phyloP scores from a whole-genome alignment of 1,140 invertebrate genomes.

The Halesus radiatus region DNA sequence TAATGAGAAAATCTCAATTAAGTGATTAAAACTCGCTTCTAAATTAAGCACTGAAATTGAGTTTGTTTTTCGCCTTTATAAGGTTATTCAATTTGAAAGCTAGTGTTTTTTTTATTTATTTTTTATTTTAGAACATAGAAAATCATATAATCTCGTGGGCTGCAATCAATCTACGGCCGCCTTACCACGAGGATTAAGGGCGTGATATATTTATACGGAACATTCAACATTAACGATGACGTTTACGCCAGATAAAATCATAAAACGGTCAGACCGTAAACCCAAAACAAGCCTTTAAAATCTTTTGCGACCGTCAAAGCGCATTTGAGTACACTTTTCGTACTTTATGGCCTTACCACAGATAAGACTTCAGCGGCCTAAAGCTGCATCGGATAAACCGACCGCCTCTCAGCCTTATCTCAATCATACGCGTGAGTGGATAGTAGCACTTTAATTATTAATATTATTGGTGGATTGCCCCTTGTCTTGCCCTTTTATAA shows the following conservation, averaged over 20 bases:
- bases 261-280: constrained; percentile 35
- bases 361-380: constrained; percentile 7
- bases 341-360: constrained; percentile 42
- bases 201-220: constrained; percentile 33
- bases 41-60: neutral
- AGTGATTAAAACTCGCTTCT: constrained; percentile 9
- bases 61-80: too few species aligned
- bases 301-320: constrained; percentile 34
- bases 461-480: neutral
- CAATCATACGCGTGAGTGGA: constrained; percentile 25
- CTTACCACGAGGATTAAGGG: constrained; percentile 9
- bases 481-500: neutral
- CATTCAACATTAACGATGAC: constrained; percentile 46
- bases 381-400: neutral
- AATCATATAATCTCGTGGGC: too few species aligned
- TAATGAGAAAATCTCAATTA: constrained; percentile 30
- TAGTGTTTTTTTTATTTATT: too few species aligned
- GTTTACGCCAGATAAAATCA: constrained; percentile 45
- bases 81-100: too few species aligned
- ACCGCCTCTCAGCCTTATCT: constrained; percentile 27
- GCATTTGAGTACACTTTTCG: constrained; percentile 35
- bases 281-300: constrained; percentile 38
- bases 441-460: constrained; percentile 35
- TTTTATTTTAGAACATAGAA: too few species aligned
- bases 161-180: constrained; percentile 3